Conservation (phyloP, 37 sponge, comb jelly and placozoan species). For the Hexactinellida sp. region DNA sequence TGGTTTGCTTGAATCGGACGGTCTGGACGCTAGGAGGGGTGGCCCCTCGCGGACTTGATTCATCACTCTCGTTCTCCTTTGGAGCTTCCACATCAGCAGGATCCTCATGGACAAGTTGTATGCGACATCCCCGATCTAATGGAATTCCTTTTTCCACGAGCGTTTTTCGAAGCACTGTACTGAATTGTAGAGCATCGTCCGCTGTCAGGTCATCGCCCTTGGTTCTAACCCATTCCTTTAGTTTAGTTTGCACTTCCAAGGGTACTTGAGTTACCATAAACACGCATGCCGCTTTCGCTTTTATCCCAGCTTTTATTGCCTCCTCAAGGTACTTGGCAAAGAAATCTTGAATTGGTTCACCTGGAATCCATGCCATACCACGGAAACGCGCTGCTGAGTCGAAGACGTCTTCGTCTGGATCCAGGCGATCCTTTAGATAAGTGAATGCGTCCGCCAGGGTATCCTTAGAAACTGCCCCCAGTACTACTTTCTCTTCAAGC, state of each 20-base stretch:
- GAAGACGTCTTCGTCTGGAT: neutral
- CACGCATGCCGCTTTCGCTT: neutral
- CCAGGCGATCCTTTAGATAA: neutral
- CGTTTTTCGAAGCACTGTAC: neutral
- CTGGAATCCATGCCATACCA: neutral
- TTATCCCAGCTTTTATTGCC: neutral
- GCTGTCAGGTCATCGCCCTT: neutral
- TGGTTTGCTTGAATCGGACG: neutral
- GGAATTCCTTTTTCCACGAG: neutral
- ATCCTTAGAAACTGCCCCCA: neutral
- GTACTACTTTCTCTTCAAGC: neutral
- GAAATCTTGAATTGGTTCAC: neutral
- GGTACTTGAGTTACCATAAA: slow-evolving; percentile 9
- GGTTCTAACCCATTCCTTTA: neutral
- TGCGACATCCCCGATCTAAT: slow-evolving; percentile 13
- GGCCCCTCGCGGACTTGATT: neutral
- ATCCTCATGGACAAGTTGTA: neutral
- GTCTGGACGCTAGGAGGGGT: neutral
- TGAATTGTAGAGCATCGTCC: neutral
- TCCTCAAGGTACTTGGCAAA: neutral
- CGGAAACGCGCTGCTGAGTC: neutral
- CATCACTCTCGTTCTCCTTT: neutral
- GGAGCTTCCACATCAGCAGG: neutral
- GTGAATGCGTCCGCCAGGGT: neutral
- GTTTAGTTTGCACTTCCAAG: neutral